phyloP scores from a whole-genome alignment of 2,888 invertebrate genomes.

The Tridacna crocea region DNA sequence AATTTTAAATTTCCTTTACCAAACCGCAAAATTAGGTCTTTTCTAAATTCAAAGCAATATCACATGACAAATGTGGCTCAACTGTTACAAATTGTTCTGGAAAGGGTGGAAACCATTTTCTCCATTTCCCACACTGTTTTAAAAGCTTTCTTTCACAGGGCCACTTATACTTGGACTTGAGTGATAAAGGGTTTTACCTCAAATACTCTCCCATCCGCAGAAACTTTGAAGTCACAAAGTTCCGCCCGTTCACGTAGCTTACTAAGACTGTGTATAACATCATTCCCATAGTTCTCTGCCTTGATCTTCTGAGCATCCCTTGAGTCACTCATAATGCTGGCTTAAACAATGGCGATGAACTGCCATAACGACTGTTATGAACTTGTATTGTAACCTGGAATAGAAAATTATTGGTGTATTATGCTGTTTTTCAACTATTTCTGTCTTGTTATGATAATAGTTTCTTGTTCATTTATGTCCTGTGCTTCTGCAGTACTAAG shows the following conservation, averaged over 20 bases:
- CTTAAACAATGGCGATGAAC: not conserved
- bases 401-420: not conserved
- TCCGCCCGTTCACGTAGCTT: slow-evolving; percentile 78
- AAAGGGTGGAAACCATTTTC: not conserved
- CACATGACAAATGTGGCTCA: not conserved
- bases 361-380: slow-evolving; percentile 3
- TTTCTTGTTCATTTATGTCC: not conserved
- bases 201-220: slow-evolving; percentile 81
- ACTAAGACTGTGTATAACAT: slow-evolving; percentile 76
- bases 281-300: slow-evolving; percentile 79
- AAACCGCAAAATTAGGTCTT: not conserved
- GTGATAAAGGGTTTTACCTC: slow-evolving; percentile 67
- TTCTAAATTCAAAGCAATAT: not conserved
- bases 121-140: not conserved
- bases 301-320: slow-evolving; percentile 71
- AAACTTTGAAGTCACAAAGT: slow-evolving; percentile 82
- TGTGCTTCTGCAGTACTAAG: not conserved
- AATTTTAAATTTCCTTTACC: not conserved
- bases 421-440: not conserved
- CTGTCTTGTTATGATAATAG: not conserved
- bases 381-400: not conserved
- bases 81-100: not conserved
- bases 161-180: not conserved
- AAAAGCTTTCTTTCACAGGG: not conserved
- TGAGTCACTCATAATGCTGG: slow-evolving; percentile 59